Conservation (phyloP, 2,113 vertebrate genomes). For the Odocoileus virginianus region DNA sequence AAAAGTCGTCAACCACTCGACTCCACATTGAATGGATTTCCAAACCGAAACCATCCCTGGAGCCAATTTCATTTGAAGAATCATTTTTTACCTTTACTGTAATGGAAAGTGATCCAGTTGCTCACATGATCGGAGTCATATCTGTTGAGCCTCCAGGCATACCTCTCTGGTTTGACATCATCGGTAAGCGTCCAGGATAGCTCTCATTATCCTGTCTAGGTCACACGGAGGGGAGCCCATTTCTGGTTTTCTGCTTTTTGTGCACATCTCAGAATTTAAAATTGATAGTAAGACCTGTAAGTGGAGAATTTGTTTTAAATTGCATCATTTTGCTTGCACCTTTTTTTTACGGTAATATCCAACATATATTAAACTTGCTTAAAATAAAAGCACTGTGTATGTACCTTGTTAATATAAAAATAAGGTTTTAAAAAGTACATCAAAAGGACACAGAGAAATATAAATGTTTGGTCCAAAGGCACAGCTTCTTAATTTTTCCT, state of each 20-base stretch:
- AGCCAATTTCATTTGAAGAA: conserved; percentile 91
- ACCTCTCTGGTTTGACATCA: conserved; percentile 97
- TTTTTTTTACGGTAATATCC: neutral
- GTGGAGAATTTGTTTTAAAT: neutral
- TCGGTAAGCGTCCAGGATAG: conserved; percentile 81
- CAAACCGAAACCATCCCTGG: conserved; percentile 84
- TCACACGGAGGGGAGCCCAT: neutral
- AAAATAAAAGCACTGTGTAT: neutral
- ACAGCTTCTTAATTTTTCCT: neutral
- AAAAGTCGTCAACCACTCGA: conserved; percentile 93
- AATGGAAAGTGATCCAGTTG: conserved; percentile 98
- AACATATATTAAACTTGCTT: neutral
- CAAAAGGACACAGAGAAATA: neutral
- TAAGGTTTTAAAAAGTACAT: neutral
- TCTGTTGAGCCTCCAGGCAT: conserved; percentile 88
- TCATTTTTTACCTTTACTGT: conserved; percentile 91
- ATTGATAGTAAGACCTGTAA: neutral
- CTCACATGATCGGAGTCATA: conserved; percentile 97
- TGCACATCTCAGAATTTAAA: neutral
- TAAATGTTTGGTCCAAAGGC: neutral
- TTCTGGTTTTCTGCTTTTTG: neutral
- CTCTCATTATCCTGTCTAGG: neutral
- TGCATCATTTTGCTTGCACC: neutral
- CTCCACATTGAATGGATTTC: conserved; percentile 97
- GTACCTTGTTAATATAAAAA: neutral